These are phyloP conservation scores for Strix uralensis DNA, from an alignment of 2,113 vertebrate species.

Conservation along the genomic window DNA sequence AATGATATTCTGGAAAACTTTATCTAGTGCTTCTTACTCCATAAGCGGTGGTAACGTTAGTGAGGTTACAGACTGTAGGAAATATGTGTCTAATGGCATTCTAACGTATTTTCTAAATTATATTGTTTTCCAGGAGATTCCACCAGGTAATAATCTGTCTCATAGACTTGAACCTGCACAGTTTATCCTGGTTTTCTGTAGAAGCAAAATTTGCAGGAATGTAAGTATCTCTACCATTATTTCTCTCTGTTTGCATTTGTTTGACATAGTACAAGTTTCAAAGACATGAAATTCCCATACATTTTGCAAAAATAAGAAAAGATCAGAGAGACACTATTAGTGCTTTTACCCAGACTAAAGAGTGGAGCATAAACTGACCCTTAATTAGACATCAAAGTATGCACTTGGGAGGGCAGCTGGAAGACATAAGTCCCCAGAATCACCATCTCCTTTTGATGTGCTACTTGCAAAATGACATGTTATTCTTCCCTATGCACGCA, in stretches of 20 bases:
- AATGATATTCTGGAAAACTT: neutral
- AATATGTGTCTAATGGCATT: neutral
- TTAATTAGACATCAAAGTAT: conserved; percentile 27
- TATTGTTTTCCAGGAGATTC: neutral
- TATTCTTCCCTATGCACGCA: neutral
- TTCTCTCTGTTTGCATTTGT: neutral
- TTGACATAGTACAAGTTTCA: neutral
- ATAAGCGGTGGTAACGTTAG: neutral
- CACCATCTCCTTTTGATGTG: neutral
- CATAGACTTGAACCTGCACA: neutral
- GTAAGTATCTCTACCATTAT: neutral
- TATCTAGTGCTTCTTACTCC: neutral
- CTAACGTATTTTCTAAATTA: neutral
- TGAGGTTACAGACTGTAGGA: neutral
- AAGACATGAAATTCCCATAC: neutral
- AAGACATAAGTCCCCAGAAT: neutral
- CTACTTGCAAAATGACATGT: neutral
- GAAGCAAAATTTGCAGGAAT: neutral
- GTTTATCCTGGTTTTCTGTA: neutral
- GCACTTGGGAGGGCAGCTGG: neutral
- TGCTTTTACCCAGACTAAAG: neutral
- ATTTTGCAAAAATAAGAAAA: conserved; percentile 18
- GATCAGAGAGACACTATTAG: neutral
- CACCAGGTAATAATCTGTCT: neutral
- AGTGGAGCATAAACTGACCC: neutral